A percentile compares a stretch with the other conserved stretches of the same genome.
Conservation (phyloP, 2,797 vertebrate species). For the Dryobates pubescens region DNA sequence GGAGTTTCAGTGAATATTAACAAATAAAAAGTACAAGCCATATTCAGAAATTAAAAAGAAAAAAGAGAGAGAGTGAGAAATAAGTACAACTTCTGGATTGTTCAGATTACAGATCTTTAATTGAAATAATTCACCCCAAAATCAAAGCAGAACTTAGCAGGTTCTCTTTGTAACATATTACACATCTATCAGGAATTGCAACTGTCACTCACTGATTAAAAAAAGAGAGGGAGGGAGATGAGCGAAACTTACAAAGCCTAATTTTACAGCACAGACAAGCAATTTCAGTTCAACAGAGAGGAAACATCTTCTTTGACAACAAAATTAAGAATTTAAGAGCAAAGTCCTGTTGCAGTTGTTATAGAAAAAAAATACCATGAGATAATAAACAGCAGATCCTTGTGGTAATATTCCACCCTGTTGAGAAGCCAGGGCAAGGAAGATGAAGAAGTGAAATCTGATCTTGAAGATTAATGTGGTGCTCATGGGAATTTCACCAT, state of each 20-base stretch:
- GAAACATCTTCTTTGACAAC: constrained; percentile 57
- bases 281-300: constrained; percentile 57
- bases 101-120: constrained; percentile 3
- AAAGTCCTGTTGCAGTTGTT: neutral
- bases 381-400: neutral
- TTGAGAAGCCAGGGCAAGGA: neutral
- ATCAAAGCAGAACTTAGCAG: neutral
- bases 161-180: neutral
- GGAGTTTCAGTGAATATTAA: neutral
- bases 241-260: constrained; percentile 10
- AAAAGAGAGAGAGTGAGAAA: neutral
- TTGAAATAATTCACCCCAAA: neutral
- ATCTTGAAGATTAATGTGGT: neutral
- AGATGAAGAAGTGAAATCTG: neutral
- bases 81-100: neutral
- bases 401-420: neutral
- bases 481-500: neutral
- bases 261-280: constrained; percentile 45
- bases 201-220: constrained; percentile 45
- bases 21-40: neutral
- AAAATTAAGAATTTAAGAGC: constrained; percentile 47
- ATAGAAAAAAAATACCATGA: neutral
- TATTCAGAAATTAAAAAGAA: neutral
- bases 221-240: constrained; percentile 55
- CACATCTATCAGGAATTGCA: neutral